Evolutionary conservation across 2,797 vertebrate species (phyloP), one percentile per base, ranked within the genome.

Genomic region (Oceanodroma leucorhoa): DNA sequence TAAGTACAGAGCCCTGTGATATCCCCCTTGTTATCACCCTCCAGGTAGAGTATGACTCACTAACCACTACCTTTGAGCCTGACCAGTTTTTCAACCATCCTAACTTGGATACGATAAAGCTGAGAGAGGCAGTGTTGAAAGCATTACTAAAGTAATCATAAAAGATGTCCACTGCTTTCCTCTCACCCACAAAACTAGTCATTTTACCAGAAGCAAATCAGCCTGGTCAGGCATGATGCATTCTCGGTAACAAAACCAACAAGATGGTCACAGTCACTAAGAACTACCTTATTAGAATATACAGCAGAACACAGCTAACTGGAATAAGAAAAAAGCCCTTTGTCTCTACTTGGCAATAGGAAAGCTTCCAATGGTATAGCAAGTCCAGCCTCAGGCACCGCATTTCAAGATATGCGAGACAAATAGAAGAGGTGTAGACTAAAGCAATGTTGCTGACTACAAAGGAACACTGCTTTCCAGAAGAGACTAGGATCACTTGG

Each of bases 381-480:
- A 70, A 21, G 29, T 51, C 30, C 48, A 86, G 32, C 7, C 54
- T 75, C 32, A n/a, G 14, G 38, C 69, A 84, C 11, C 23, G 22
- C 5, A 43, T 30, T 76, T 62, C 46, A 66, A 84, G 27, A 60
- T 34, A 76, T 0, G 3, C 0, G 1, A 64, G 21, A 45, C 27
- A 92, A 81, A 57, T 36, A 51, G 18, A 84, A 34, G 22, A 45
- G 23, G 34, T 46, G 14, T 46, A 90, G 24, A 64, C 55, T 53
- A 46, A 71, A 88, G 34, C 21, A 83, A 64, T 0, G 0, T 3
- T n/a, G 46, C 32, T 75, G 57, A 73, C 53, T 60, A 50, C 10
- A 73, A 34, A 46, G 27, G n/a, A 83, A 83, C 26, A 22, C 5
- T 14, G 75, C 66, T 65, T 61, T 46, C 32, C 71, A 69, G 26